Evolutionary conservation across 2,113 vertebrate species (phyloP), one percentile per base, ranked within the genome.

Genomic region (Ramphastos sulfuratus): DNA sequence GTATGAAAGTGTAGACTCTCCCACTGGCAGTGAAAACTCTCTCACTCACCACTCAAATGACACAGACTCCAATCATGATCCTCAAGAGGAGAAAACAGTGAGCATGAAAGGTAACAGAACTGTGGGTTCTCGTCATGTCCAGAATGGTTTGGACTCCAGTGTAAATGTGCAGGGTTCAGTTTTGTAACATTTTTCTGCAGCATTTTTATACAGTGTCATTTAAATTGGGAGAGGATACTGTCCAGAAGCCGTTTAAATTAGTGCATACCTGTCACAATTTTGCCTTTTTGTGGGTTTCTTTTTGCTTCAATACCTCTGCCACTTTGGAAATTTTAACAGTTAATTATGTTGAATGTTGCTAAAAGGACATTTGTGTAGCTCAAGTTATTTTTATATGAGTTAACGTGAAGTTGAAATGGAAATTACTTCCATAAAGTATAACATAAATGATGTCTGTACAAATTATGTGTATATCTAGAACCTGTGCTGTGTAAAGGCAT

Each of bases 1-100:
- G 96, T 99, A 99, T 94, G 99, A 99, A 98, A 99, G 99, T 92
- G 99, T 99, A 98, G 99, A 99, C 98, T 99, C 99, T 97, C 99
- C 99, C 72, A 99, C 99, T 92, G 99, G 99, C 97, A 99, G 99
- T 96, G 99, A 99, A 97, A 99, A 99, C 72, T 99, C 99, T 98
- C 98, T 99, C 97, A 99, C 99, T 97, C 99, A 99, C 98, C 99
- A 99, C 96, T 99, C 99, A 95, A 99, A 99, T 97, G 99, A 99
- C 97, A 99, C 99, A 97, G 99, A 99, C 99, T 99, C 99, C 98
- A 99, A 97, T 97, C 98, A 98, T 95, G 99, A 99, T 97, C 98
- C 99, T 97, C 99, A 98, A 76, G 99, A 99, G 97, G 98, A 99
- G 95, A 99, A 99, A 98, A 96, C 98, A 74, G 97, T 98, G 96